These are phyloP conservation scores for Kryptolebias marmoratus DNA, from an alignment of 2,113 vertebrate species.

Conservation along the genomic window DNA sequence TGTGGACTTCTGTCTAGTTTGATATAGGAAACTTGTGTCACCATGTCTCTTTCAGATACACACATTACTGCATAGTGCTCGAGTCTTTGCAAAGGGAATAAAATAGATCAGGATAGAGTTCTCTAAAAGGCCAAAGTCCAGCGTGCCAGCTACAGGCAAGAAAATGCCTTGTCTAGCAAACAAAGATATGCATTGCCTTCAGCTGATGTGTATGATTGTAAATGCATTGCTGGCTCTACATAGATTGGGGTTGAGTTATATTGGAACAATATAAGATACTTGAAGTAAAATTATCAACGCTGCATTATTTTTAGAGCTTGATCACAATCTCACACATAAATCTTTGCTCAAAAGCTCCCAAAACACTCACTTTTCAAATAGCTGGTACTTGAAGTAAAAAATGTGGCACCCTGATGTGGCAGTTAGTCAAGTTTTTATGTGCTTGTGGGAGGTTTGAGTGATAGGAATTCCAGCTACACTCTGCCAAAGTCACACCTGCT, in stretches of 20 bases:
- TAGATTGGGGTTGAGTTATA: not conserved
- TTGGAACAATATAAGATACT: not conserved
- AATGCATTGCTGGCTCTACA: not conserved
- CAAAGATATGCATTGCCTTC: not conserved
- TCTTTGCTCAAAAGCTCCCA: not conserved
- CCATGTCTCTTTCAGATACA: conserved; percentile 45
- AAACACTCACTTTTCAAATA: not conserved
- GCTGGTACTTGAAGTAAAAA: not conserved
- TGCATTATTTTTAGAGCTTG: not conserved
- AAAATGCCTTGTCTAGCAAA: conserved; percentile 4
- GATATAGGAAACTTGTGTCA: conserved; percentile 44
- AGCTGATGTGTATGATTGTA: not conserved
- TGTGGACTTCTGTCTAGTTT: conserved; percentile 38
- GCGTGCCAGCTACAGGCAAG: not conserved
- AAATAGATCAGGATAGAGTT: conserved; percentile 36
- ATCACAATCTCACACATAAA: not conserved
- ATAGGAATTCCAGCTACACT: not conserved
- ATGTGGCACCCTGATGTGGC: no score
- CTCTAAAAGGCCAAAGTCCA: conserved; percentile 18
- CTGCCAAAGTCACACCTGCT: not conserved
- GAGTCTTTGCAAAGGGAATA: conserved; percentile 45
- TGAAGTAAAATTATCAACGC: not conserved
- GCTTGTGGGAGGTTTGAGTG: not conserved
- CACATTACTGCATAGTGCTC: conserved; percentile 26
- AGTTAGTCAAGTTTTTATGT: not conserved